Evolutionary conservation across 2,113 vertebrate species (phyloP).

Genomic region (Laticauda colubrina): DNA sequence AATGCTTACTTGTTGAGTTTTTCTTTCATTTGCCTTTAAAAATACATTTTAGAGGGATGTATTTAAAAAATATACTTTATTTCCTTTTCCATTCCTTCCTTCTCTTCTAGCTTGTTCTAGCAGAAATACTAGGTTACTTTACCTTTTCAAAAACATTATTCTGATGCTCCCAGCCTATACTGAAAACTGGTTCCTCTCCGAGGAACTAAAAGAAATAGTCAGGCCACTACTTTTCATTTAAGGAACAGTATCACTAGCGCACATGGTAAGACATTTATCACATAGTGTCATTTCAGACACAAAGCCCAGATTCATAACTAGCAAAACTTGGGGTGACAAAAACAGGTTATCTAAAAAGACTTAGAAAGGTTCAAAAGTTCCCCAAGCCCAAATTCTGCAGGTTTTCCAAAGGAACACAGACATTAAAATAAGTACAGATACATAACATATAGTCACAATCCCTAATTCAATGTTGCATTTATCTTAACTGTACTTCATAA

Average conservation of each 20-base stretch:
- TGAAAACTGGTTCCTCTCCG: constrained; percentile 97
- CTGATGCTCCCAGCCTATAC: constrained; percentile 88
- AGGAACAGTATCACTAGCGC: background rate
- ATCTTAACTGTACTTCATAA: background rate
- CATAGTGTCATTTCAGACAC: background rate
- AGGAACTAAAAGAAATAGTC: background rate
- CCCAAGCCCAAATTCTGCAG: background rate
- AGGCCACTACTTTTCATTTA: background rate
- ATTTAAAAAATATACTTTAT: background rate
- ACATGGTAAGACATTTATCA: background rate
- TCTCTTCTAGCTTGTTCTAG: constrained; percentile 87
- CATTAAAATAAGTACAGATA: background rate
- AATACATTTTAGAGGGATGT: background rate
- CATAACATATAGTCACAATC: too few species aligned
- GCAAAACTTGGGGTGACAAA: background rate
- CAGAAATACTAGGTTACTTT: constrained; percentile 81
- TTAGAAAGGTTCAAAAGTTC: background rate
- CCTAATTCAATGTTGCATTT: background rate
- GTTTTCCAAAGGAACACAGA: background rate
- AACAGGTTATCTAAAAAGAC: background rate
- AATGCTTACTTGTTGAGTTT: constrained; percentile 66
- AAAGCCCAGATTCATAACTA: background rate
- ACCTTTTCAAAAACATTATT: constrained; percentile 80
- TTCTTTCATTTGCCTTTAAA: constrained; percentile 44
- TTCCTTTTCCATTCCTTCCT: constrained; percentile 46